A percentile compares a stretch with the other conserved stretches of the same genome.
These are phyloP conservation scores for Azemiops feae DNA, from an alignment of 2,113 vertebrate species.

Conservation along the genomic window DNA sequence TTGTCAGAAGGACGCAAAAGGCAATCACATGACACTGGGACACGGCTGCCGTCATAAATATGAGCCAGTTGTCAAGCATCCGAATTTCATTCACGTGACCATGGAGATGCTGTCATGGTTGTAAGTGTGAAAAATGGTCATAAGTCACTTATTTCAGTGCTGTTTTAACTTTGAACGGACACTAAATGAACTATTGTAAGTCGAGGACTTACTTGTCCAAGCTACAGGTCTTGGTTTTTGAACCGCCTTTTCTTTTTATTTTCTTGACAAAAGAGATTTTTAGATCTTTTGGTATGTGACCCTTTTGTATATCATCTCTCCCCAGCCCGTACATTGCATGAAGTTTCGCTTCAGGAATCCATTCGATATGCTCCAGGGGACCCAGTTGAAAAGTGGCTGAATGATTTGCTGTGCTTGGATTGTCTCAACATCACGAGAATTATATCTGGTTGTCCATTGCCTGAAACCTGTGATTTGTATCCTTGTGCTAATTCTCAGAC, in stretches of 20 bases:
- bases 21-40: not conserved
- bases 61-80: not conserved
- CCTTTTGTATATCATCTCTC: not conserved
- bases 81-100: not conserved
- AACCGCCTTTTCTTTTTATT: not conserved
- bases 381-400: slow-evolving; percentile 92
- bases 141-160: not conserved
- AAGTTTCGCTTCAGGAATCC: slow-evolving; percentile 92
- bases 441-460: slow-evolving; percentile 91
- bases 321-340: slow-evolving; percentile 84
- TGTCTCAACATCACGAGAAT: slow-evolving; percentile 91
- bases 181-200: not conserved
- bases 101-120: not conserved
- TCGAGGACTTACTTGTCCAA: not conserved
- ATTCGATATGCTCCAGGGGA: slow-evolving; percentile 93
- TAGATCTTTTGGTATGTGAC: not conserved
- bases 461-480: slow-evolving; percentile 95
- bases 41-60: not conserved
- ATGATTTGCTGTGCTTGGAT: slow-evolving; percentile 92
- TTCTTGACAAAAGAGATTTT: not conserved
- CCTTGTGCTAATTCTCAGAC: slow-evolving; percentile 60
- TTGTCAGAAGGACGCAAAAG: not conserved
- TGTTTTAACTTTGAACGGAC: not conserved
- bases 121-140: not conserved
- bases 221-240: not conserved